Percentiles rank a stretch among this genome's conserved stretches.
phyloP scores from a whole-genome alignment of 2,797 vertebrate genomes.

The Sebastes oblongus region DNA sequence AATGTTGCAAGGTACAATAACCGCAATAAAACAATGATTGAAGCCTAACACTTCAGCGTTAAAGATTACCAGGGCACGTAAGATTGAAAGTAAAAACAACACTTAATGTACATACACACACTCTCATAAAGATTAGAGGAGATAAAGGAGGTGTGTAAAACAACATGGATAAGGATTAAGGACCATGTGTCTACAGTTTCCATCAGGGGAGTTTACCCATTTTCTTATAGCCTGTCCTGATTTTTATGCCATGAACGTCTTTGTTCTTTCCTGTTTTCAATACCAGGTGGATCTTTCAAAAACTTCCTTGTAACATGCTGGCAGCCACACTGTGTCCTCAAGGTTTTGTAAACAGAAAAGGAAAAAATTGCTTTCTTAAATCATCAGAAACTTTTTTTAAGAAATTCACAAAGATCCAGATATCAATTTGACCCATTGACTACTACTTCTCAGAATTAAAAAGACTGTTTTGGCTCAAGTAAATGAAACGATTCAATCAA shows the following conservation, averaged over 20 bases:
- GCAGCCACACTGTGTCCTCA: neutral
- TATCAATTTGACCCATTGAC: neutral
- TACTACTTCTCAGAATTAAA: neutral
- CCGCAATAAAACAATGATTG: neutral
- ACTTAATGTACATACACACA: neutral
- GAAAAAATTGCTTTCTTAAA: neutral
- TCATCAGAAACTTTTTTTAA: neutral
- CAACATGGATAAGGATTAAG: neutral
- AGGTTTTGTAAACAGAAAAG: neutral
- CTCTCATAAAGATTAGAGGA: neutral
- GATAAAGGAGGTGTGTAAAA: neutral
- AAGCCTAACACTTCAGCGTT: neutral
- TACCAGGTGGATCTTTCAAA: conserved; percentile 1
- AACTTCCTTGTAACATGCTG: neutral
- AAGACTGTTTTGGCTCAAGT: neutral
- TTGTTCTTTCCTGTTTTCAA: conserved; percentile 17
- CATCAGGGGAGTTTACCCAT: neutral
- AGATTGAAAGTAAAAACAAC: neutral
- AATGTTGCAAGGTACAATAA: neutral
- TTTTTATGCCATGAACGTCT: neutral
- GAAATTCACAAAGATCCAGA: neutral
- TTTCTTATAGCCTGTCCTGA: conserved; percentile 3
- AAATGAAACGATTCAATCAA: neutral
- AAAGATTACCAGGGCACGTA: neutral
- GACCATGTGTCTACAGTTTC: neutral